Evolutionary conservation across 2,888 invertebrate genomes (phyloP).

Genomic region (Litoditis marina): DNA sequence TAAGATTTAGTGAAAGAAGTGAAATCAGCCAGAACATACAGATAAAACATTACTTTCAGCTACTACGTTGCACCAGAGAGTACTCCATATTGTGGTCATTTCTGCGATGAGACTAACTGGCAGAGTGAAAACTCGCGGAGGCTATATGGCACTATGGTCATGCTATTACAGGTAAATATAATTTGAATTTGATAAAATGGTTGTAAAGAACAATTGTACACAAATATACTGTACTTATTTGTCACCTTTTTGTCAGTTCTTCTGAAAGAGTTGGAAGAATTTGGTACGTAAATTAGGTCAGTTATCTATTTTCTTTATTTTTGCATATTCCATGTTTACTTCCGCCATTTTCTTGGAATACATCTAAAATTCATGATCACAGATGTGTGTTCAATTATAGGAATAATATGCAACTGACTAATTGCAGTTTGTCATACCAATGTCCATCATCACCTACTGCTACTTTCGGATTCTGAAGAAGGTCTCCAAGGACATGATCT

Average conservation of each 20-base stretch:
- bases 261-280: no score
- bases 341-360: no score
- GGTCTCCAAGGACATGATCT: constrained; percentile 59
- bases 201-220: no score
- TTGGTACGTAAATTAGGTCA: no score
- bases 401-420: background rate
- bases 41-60: constrained; percentile 8
- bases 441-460: constrained; percentile 60
- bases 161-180: constrained; percentile 53
- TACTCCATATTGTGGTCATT: constrained; percentile 64
- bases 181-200: no score
- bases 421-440: constrained; percentile 58
- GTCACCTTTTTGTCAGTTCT: no score
- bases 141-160: constrained; percentile 71
- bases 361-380: no score
- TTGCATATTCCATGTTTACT: no score
- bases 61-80: constrained; percentile 30
- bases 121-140: constrained; percentile 75
- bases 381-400: no score
- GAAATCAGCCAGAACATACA: no score
- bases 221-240: no score
- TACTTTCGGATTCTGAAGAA: constrained; percentile 59
- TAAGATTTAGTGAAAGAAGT: no score
- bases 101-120: constrained; percentile 71
- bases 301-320: background rate